Evolutionary conservation across 1,140 invertebrate species (phyloP).

Genomic region (Chlorops oryzae): DNA sequence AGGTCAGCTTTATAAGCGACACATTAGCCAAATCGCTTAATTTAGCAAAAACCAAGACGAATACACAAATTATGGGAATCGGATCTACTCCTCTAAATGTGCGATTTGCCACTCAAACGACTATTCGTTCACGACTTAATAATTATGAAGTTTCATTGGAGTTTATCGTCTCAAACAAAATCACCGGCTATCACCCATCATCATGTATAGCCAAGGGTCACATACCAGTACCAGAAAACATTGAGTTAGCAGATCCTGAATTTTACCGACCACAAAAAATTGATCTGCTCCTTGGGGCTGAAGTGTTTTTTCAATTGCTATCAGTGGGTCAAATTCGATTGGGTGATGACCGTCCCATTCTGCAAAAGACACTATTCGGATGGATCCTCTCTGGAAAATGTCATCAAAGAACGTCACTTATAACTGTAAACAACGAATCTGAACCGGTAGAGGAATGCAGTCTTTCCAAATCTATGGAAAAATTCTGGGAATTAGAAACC

Average conservation of each 20-base stretch:
- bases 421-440: neutral
- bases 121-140: conserved; percentile 6
- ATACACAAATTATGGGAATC: conserved; percentile 3
- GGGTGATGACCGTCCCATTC: conserved; percentile 15
- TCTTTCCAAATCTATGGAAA: conserved; percentile 3
- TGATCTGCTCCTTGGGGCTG: conserved; percentile 31
- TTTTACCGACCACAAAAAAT: conserved; percentile 20
- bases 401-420: neutral
- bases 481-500: conserved; percentile 30
- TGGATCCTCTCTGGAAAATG: conserved; percentile 21
- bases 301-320: conserved; percentile 35
- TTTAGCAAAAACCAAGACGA: neutral
- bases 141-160: neutral
- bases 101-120: neutral
- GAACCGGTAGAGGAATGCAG: neutral
- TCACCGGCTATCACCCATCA: conserved; percentile 7
- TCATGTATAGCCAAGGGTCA: conserved; percentile 2
- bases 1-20: conserved; percentile 8
- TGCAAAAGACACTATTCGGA: conserved; percentile 35
- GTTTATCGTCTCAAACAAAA: conserved; percentile 4
- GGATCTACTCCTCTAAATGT: neutral
- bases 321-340: conserved; percentile 24
- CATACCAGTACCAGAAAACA: conserved; percentile 20
- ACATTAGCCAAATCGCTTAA: conserved; percentile 4
- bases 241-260: conserved; percentile 25